Base-by-base conservation (phyloP, 2,888 invertebrate genomes). In the Agrochola macilenta region DNA sequence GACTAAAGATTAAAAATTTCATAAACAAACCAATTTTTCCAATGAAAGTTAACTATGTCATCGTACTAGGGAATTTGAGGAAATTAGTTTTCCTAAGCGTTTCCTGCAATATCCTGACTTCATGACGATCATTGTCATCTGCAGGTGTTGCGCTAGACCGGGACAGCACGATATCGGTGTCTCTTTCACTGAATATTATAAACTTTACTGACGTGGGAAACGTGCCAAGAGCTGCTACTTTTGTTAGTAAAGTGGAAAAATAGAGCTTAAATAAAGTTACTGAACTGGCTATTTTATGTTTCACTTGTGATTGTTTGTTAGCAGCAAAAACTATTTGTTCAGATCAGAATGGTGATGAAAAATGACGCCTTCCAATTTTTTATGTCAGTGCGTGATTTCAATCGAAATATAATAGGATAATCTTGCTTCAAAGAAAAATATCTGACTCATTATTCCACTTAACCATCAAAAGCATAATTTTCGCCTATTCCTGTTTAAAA, bases 151-250 rank as follows among this genome's bases (percentile, higher is more conserved):
- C 73, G 82, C 71, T 76, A 43, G 86, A 89, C 74, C 79, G 87
- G 68, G 88, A 86, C 14, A 57, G 76, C 60, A 54, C 65, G 63
- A 76, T 89, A 72, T 77, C 64, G 74, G 61, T 79, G 49, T 88
- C 86, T 90, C 88, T 84, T 72, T 84, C 82, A 76, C 85, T 86
- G 88, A 89, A 91, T 90, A 89, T 91, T 90, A 90, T 91, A 90
- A 92, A 92, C 90, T 92, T 92, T 92, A 89, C 85, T 87, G 89
- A 88, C 89, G 89, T 90, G 93, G 93, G 93, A 93, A 92, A 88
- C 85, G 87, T 93, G 93, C 94, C 93, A 94, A 93, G 86, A 90
- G 58, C 76, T 90, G 85, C 89, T 91, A 90, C 90, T 89, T 91
- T 89, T 89, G 90, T 90, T 88, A 85, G 83, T 85, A 79, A 88